Evolutionary conservation across 2,888 invertebrate species (phyloP).

Genomic region (Coecobrya sp.): DNA sequence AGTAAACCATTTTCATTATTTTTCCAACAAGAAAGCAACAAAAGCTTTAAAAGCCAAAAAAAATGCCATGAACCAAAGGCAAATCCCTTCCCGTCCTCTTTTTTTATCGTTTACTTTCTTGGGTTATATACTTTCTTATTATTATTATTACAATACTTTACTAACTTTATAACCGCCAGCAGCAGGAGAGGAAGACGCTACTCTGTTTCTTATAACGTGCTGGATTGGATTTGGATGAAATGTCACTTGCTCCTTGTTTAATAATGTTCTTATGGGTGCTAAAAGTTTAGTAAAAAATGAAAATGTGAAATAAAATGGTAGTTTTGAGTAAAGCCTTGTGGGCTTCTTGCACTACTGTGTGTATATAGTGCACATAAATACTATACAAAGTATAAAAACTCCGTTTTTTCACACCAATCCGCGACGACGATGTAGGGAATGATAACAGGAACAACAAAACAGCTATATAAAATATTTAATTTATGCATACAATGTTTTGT

Average conservation of each 20-base stretch:
- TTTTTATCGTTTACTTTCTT: conserved; percentile 18
- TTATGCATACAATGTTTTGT: conserved; percentile 27
- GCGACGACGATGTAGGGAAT: background rate
- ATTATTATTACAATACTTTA: conserved; percentile 14
- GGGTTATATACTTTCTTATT: background rate
- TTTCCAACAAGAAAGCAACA: conserved; percentile 6
- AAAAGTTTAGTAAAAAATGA: conserved; percentile 20
- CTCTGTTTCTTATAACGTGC: background rate
- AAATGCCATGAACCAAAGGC: conserved; percentile 9
- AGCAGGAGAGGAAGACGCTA: background rate
- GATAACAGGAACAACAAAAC: background rate
- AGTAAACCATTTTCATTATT: conserved; percentile 28
- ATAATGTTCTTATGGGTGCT: conserved; percentile 10
- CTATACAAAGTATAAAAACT: background rate
- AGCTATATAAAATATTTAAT: conserved; percentile 4
- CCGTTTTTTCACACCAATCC: conserved; percentile 43
- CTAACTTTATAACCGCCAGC: conserved; percentile 2
- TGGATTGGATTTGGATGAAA: conserved; percentile 31
- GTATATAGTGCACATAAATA: too few species aligned
- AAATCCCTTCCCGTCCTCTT: conserved; percentile 5
- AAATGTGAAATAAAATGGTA: conserved; percentile 44
- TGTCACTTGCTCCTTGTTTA: conserved; percentile 22
- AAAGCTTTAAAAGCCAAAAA: conserved; percentile 15
- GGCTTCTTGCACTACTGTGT: too few species aligned
- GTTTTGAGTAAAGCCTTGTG: background rate